Percentiles rank a stretch among this genome's conserved stretches.
These are phyloP conservation scores for Linyphia triangularis DNA, from an alignment of 2,888 invertebrate genomes.

Conservation along the genomic window DNA sequence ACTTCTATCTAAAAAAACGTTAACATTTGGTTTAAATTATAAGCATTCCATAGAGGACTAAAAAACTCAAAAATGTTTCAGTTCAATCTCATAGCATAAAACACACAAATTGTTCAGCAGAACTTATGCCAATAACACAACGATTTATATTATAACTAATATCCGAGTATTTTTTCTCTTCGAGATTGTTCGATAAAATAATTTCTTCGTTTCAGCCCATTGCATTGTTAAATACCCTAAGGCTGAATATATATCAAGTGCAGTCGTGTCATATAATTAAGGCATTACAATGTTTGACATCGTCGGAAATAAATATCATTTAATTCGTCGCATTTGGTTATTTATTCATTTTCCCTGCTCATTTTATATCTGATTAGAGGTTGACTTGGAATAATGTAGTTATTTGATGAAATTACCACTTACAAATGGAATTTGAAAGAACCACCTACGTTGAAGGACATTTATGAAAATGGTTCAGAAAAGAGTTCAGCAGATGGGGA, in stretches of 20 bases:
- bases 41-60: no score
- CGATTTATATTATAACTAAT: no score
- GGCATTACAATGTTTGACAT: constrained; percentile 64
- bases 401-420: constrained; percentile 17
- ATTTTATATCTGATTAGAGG: constrained; percentile 45
- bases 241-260: constrained; percentile 19
- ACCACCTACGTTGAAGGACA: constrained; percentile 13
- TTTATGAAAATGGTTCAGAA: neutral
- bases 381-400: constrained; percentile 32
- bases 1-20: no score
- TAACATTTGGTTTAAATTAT: no score
- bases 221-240: constrained; percentile 39
- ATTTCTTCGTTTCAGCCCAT: constrained; percentile 14
- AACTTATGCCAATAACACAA: no score
- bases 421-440: no score
- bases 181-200: neutral
- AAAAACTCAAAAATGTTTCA: no score
- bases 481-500: neutral
- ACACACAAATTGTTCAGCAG: no score
- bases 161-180: no score
- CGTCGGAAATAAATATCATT: constrained; percentile 69
- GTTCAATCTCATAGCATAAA: no score
- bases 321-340: constrained; percentile 35
- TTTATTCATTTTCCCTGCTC: constrained; percentile 36
- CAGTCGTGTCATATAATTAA: constrained; percentile 54